These are phyloP conservation scores for Parnassius orleans DNA, from an alignment of 2,888 invertebrate genomes.

Conservation along the genomic window DNA sequence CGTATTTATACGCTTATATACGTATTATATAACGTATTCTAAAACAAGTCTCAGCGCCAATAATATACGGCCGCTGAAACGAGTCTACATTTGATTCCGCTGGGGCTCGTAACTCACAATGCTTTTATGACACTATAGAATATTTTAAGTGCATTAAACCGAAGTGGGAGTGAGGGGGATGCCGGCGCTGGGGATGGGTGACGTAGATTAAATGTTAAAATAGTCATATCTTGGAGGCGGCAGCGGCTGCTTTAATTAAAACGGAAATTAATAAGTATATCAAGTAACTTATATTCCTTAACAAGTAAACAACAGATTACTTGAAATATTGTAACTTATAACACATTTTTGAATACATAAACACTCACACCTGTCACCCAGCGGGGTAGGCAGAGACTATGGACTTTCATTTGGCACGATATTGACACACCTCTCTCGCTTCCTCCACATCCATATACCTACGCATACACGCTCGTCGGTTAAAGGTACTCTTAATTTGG, in stretches of 20 bases:
- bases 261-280: slow-evolving; percentile 14
- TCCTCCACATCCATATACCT: too few species aligned
- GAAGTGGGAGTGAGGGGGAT: slow-evolving; percentile 30
- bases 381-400: too few species aligned
- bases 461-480: too few species aligned
- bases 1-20: not conserved
- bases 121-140: slow-evolving; percentile 71
- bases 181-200: slow-evolving; percentile 23
- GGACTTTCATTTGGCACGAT: too few species aligned
- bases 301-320: not conserved
- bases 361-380: too few species aligned
- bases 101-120: slow-evolving; percentile 58
- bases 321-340: not conserved
- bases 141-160: slow-evolving; percentile 70
- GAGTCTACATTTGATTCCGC: slow-evolving; percentile 39
- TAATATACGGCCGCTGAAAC: slow-evolving; percentile 27
- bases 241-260: slow-evolving; percentile 20
- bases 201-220: slow-evolving; percentile 29
- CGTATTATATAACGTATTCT: slow-evolving; percentile 18
- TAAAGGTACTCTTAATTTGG: too few species aligned
- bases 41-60: slow-evolving; percentile 22
- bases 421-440: too few species aligned
- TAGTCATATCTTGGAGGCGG: slow-evolving; percentile 23
- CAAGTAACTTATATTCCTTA: not conserved
- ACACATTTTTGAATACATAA: too few species aligned